phyloP scores from a whole-genome alignment of 2,888 invertebrate species.

The Dascillus cervinus region DNA sequence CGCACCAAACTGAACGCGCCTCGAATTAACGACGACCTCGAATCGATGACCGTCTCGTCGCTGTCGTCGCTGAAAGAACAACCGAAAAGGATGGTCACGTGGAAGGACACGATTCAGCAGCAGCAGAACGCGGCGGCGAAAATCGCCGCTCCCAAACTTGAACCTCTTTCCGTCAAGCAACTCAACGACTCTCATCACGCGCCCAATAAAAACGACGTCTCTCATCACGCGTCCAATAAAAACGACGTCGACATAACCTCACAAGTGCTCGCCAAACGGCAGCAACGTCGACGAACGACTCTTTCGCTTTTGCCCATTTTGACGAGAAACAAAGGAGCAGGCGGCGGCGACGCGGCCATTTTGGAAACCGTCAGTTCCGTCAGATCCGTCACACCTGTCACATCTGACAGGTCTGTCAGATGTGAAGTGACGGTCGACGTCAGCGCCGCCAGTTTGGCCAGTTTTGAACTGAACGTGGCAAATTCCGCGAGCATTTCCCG shows the following conservation, averaged over 20 bases:
- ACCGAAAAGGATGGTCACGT: constrained; percentile 27
- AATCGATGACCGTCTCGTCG: constrained; percentile 34
- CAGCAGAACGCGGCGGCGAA: too few relatives aligned
- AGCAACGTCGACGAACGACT: too few relatives aligned
- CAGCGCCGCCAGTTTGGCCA: neutral
- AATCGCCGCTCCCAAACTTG: too few relatives aligned
- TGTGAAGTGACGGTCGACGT: neutral
- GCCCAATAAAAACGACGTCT: neutral
- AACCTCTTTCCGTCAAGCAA: neutral
- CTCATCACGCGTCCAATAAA: neutral
- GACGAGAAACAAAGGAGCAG: neutral
- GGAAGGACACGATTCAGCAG: constrained; percentile 26
- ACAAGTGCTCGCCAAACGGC: too few relatives aligned
- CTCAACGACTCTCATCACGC: neutral
- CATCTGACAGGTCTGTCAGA: neutral
- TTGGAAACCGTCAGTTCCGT: neutral
- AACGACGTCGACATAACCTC: neutral
- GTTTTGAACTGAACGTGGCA: neutral
- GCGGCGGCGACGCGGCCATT: neutral
- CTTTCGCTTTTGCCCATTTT: too few relatives aligned
- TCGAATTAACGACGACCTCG: constrained; percentile 31
- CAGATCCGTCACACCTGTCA: neutral
- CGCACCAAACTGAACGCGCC: constrained; percentile 36
- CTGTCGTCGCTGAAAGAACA: too few relatives aligned
- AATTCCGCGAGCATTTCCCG: neutral